Evolutionary conservation across 2,888 invertebrate genomes (phyloP).

Genomic region (Mimachlamys varia): DNA sequence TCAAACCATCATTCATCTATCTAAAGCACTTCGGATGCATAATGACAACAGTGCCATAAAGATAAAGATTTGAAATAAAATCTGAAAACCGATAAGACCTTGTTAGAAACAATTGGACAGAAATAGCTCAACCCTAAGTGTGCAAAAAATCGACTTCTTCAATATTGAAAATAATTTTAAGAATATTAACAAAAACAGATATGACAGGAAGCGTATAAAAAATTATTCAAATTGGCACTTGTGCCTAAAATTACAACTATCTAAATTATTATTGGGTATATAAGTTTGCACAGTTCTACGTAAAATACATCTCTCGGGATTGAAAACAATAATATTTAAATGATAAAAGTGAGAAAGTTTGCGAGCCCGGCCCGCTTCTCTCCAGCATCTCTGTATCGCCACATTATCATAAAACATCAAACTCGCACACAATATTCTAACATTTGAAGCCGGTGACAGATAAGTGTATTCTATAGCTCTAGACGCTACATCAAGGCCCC

Average conservation of each 20-base stretch:
- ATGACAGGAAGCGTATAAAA: background rate
- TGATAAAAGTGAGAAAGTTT: slow-evolving; percentile 6
- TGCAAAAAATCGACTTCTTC: background rate
- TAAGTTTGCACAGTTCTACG: background rate
- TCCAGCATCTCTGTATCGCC: background rate
- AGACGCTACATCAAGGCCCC: background rate
- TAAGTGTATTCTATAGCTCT: background rate
- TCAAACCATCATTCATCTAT: background rate
- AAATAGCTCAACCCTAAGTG: background rate
- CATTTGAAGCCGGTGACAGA: slow-evolving; percentile 25
- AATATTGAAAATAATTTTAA: background rate
- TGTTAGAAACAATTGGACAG: slow-evolving; percentile 31
- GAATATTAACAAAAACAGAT: background rate
- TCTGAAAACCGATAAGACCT: background rate
- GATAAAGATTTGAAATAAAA: background rate
- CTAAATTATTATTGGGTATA: background rate
- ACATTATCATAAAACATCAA: slow-evolving; percentile 31
- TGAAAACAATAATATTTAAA: background rate
- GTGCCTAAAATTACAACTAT: slow-evolving; percentile 21
- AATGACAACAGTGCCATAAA: background rate
- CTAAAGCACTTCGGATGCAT: background rate
- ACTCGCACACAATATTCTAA: background rate
- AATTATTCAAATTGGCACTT: background rate
- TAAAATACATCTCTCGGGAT: background rate
- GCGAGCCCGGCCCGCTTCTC: background rate